Evolutionary conservation across 35 echinoderm and acorn worm genomes (phyloP).

Genomic region (Lytechinus pictus): DNA sequence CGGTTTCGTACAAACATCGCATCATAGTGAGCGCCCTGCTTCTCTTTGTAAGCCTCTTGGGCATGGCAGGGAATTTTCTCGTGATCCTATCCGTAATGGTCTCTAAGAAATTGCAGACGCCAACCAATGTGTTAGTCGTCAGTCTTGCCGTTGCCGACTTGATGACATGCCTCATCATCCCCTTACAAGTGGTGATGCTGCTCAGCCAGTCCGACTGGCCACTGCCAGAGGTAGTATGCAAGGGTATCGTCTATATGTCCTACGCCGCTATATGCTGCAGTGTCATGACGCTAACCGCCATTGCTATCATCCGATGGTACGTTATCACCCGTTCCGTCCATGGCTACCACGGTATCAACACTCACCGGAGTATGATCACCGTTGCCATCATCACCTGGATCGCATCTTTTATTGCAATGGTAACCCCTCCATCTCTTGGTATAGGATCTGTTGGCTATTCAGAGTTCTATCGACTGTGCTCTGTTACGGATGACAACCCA

Average conservation of each 20-base stretch:
- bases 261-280: slow-evolving; percentile 52
- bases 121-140: slow-evolving; percentile 87
- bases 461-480: slow-evolving; percentile 51
- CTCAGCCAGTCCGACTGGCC: slow-evolving; percentile 45
- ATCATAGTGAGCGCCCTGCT: not conserved
- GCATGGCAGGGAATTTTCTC: slow-evolving; percentile 79
- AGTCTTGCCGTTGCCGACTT: slow-evolving; percentile 92
- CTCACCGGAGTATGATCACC: not conserved
- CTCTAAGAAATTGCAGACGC: slow-evolving; percentile 76
- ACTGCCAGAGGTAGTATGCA: slow-evolving; percentile 44
- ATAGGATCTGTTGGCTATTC: slow-evolving; percentile 57
- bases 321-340: slow-evolving; percentile 59
- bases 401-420: slow-evolving; percentile 35
- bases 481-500: slow-evolving; percentile 52
- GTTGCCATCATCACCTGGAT: slow-evolving; percentile 56
- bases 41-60: slow-evolving; percentile 56
- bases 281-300: slow-evolving; percentile 42
- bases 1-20: not conserved
- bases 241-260: slow-evolving; percentile 19
- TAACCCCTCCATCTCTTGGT: slow-evolving; percentile 44
- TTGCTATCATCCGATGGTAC: slow-evolving; percentile 54
- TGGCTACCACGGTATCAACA: slow-evolving; percentile 49
- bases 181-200: not conserved
- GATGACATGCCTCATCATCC: slow-evolving; percentile 47
- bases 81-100: slow-evolving; percentile 79